Evolutionary conservation across 1,140 invertebrate species (phyloP).

Genomic region (Orchestia grillus): DNA sequence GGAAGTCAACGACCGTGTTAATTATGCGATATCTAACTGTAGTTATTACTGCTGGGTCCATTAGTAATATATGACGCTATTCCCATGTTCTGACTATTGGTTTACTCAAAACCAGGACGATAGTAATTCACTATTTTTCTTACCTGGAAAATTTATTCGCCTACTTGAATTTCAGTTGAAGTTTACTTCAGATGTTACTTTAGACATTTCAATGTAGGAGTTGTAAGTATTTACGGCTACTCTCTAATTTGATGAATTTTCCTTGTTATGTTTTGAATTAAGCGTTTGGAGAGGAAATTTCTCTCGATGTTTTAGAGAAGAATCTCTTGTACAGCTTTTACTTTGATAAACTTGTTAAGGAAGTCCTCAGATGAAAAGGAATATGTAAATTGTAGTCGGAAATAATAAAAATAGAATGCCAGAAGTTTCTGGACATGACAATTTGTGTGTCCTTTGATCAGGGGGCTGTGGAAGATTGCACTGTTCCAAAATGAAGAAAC

Average conservation of each 20-base stretch:
- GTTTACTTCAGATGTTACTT: neutral
- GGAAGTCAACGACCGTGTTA: neutral
- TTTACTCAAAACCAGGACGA: neutral
- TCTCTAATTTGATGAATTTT: neutral
- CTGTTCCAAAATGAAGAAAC: neutral
- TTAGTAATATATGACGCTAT: neutral
- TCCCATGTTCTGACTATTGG: neutral
- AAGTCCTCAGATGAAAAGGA: constrained; percentile 38
- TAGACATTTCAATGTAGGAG: neutral
- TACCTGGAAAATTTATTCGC: neutral
- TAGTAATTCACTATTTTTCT: neutral
- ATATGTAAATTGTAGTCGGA: constrained; percentile 53
- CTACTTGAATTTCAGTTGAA: neutral
- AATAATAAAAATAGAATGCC: constrained; percentile 55
- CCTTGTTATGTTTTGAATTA: constrained; percentile 10
- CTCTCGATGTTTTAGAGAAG: neutral
- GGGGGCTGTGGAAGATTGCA: neutral
- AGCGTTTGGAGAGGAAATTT: neutral
- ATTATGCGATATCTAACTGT: neutral
- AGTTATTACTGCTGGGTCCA: neutral
- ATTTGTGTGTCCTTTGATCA: constrained; percentile 30
- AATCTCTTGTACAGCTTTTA: constrained; percentile 40
- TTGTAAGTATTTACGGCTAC: neutral
- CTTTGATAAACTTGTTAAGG: constrained; percentile 41
- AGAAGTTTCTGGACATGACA: constrained; percentile 11